These are phyloP conservation scores for Gallinago nigripennis DNA, from an alignment of 2,797 vertebrate species.

Conservation along the genomic window DNA sequence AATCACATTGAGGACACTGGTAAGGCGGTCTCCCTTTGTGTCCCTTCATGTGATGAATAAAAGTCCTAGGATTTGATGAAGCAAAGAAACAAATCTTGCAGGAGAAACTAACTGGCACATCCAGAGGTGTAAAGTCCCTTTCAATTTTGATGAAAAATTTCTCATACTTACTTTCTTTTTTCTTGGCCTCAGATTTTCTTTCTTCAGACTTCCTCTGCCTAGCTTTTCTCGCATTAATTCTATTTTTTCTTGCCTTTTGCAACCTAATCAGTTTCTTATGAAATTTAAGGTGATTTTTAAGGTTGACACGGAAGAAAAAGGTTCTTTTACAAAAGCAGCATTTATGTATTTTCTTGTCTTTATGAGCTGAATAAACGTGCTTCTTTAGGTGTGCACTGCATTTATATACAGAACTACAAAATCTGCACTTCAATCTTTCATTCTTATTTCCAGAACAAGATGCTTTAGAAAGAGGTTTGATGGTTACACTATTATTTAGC, in stretches of 20 bases:
- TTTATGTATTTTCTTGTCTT: slow-evolving; percentile 47
- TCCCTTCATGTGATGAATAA: slow-evolving; percentile 42
- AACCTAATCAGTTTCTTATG: not conserved
- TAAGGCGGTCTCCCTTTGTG: slow-evolving; percentile 46
- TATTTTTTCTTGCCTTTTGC: slow-evolving; percentile 28
- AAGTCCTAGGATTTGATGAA: slow-evolving; percentile 32
- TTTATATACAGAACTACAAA: slow-evolving; percentile 30
- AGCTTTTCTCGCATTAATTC: not conserved
- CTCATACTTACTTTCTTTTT: slow-evolving; percentile 31
- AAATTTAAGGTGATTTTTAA: slow-evolving; percentile 37
- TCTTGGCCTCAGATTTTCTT: not conserved
- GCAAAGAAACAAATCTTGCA: slow-evolving; percentile 52
- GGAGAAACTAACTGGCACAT: slow-evolving; percentile 29
- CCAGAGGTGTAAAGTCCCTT: not conserved
- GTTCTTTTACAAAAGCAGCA: slow-evolving; percentile 50
- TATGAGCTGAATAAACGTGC: slow-evolving; percentile 43
- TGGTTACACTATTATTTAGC: not conserved
- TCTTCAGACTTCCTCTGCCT: not conserved
- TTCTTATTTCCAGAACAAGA: not conserved
- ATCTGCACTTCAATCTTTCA: slow-evolving; percentile 27
- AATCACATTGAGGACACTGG: slow-evolving; percentile 56
- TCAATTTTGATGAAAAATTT: slow-evolving; percentile 45
- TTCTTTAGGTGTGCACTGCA: not conserved
- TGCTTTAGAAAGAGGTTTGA: not conserved
- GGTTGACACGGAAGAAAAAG: slow-evolving; percentile 35